These are phyloP conservation scores for Macrobrachium nipponense DNA, from an alignment of 1,140 invertebrate species.

Conservation along the genomic window DNA sequence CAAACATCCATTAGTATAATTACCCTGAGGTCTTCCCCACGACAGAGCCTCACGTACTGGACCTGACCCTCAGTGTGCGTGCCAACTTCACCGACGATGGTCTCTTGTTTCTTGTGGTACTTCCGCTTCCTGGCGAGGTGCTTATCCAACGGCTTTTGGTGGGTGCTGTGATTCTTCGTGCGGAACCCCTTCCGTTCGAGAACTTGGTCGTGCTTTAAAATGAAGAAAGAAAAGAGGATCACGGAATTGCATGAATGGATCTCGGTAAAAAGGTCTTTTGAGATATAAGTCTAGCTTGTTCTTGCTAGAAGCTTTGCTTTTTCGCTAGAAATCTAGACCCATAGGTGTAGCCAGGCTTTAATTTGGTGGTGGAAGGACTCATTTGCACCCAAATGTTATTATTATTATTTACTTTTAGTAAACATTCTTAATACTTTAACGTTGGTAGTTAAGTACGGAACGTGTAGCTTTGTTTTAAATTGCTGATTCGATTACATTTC, in stretches of 20 bases:
- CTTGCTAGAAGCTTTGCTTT: not conserved
- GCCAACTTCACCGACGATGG: slow-evolving; percentile 6
- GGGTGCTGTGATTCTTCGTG: slow-evolving; percentile 21
- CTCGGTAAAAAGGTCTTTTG: no score
- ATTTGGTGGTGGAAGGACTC: no score
- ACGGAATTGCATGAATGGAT: not conserved
- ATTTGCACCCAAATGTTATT: no score
- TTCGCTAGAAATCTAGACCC: no score
- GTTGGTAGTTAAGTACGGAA: no score
- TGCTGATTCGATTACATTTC: no score
- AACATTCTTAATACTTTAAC: no score
- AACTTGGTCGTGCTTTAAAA: slow-evolving; percentile 27
- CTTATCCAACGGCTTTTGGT: not conserved
- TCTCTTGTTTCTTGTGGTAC: slow-evolving; percentile 2
- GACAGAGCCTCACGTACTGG: slow-evolving; percentile 14
- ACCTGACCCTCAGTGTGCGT: not conserved
- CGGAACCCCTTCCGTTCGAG: slow-evolving; percentile 26
- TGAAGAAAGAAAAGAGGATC: not conserved
- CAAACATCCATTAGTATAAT: not conserved
- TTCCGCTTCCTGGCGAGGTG: slow-evolving; percentile 28
- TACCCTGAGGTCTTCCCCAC: slow-evolving; percentile 28
- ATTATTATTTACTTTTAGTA: no score
- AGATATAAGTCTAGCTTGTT: not conserved
- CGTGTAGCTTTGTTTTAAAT: no score
- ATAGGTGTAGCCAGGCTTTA: no score